phyloP scores from a whole-genome alignment of 2,888 invertebrate species.

The Perizoma flavofasciatum region DNA sequence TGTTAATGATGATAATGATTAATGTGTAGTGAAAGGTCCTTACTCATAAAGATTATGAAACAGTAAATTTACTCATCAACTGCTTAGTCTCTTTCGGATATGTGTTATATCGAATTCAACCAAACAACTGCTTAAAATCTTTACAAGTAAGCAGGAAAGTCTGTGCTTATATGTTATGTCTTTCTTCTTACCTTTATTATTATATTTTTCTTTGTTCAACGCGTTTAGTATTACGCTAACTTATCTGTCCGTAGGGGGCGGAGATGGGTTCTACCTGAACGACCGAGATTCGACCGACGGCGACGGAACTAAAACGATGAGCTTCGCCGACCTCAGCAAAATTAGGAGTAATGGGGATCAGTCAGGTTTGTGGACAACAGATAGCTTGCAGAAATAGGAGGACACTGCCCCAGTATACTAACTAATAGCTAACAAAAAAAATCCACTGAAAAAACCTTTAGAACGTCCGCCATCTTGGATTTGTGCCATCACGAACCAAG shows the following conservation, averaged over 20 bases:
- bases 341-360: slow-evolving; percentile 79
- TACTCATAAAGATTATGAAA: too few species aligned
- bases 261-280: slow-evolving; percentile 77
- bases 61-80: too few species aligned
- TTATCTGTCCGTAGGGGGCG: slow-evolving; percentile 47
- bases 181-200: too few species aligned
- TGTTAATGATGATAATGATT: too few species aligned
- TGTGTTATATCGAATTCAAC: too few species aligned
- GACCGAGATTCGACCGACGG: slow-evolving; percentile 84
- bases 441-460: neutral
- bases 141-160: too few species aligned
- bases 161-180: too few species aligned
- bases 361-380: slow-evolving; percentile 59
- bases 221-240: too few species aligned
- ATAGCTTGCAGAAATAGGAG: slow-evolving; percentile 39
- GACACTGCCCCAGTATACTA: slow-evolving; percentile 37
- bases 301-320: slow-evolving; percentile 79
- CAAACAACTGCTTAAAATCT: too few species aligned
- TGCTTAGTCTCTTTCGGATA: too few species aligned
- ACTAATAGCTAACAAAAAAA: slow-evolving; percentile 5
- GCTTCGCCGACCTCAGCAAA: slow-evolving; percentile 89
- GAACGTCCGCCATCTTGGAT: slow-evolving; percentile 15
- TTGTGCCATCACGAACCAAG: slow-evolving; percentile 1
- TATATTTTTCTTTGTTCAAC: too few species aligned
- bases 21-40: too few species aligned